phyloP scores from a whole-genome alignment of 92 coral and sea anemone species.

The Zoanthus solanderi region DNA sequence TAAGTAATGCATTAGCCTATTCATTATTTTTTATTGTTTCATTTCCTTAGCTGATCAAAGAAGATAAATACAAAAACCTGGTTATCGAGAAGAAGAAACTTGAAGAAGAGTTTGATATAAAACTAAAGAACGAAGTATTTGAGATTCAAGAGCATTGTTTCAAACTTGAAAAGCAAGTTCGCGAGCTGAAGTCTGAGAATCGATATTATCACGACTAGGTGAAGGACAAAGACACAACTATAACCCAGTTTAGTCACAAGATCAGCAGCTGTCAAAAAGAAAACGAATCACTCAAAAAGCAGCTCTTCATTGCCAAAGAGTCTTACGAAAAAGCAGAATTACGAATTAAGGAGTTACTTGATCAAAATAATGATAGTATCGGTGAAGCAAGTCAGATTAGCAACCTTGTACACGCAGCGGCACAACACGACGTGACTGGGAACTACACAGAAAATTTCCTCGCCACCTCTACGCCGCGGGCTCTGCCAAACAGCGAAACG shows the following conservation, averaged over 20 bases:
- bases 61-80: constrained; percentile 48
- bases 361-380: constrained; percentile 27
- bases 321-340: constrained; percentile 55
- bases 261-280: constrained; percentile 66
- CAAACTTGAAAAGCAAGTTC: constrained; percentile 59
- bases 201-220: constrained; percentile 40
- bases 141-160: constrained; percentile 58
- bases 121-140: constrained; percentile 30
- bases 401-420: not conserved
- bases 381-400: constrained; percentile 16
- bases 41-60: constrained; percentile 27
- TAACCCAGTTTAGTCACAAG: constrained; percentile 64
- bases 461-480: constrained; percentile 25
- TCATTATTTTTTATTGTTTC: too few relatives aligned
- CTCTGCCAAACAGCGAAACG: too few relatives aligned
- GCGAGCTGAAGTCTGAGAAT: constrained; percentile 60
- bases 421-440: not conserved
- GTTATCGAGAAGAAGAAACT: constrained; percentile 49
- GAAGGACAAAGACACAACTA: constrained; percentile 58
- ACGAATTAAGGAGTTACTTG: constrained; percentile 58
- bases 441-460: constrained; percentile 11
- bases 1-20: too few relatives aligned
- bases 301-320: constrained; percentile 47
- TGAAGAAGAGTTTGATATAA: constrained; percentile 47
- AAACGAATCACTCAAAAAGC: constrained; percentile 60